Conservation (phyloP, 2,888 invertebrate genomes). For the Troilus luridus region DNA sequence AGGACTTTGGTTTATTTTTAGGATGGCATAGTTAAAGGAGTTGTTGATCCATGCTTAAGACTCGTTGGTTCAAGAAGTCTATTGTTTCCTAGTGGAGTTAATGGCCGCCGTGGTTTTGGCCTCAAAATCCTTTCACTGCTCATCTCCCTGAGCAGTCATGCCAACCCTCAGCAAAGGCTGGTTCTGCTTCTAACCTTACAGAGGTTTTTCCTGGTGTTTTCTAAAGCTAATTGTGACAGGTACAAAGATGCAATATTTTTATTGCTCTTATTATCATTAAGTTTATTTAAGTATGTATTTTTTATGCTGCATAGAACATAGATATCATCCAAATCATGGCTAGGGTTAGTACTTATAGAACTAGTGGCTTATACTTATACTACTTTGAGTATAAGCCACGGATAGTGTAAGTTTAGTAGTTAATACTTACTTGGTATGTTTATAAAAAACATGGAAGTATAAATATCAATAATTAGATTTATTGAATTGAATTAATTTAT, state of each 20-base stretch:
- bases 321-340: too few relatives aligned
- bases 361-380: not conserved
- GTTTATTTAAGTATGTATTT: not conserved
- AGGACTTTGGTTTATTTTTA: constrained; percentile 69
- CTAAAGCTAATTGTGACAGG: constrained; percentile 74
- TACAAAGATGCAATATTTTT: not conserved
- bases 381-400: too few relatives aligned
- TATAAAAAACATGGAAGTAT: not conserved
- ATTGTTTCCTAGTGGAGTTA: constrained; percentile 85
- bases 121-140: constrained; percentile 87
- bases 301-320: not conserved
- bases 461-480: too few relatives aligned
- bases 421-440: not conserved
- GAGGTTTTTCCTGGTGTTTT: constrained; percentile 86
- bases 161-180: constrained; percentile 80
- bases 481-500: not conserved
- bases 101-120: constrained; percentile 82
- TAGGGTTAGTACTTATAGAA: too few relatives aligned
- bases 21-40: constrained; percentile 88
- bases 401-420: too few relatives aligned
- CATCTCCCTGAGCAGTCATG: constrained; percentile 83
- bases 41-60: constrained; percentile 86
- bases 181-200: constrained; percentile 80
- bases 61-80: constrained; percentile 85
- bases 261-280: not conserved